Conservation (phyloP, 2,888 invertebrate genomes). For the Mythimna ferrago region DNA sequence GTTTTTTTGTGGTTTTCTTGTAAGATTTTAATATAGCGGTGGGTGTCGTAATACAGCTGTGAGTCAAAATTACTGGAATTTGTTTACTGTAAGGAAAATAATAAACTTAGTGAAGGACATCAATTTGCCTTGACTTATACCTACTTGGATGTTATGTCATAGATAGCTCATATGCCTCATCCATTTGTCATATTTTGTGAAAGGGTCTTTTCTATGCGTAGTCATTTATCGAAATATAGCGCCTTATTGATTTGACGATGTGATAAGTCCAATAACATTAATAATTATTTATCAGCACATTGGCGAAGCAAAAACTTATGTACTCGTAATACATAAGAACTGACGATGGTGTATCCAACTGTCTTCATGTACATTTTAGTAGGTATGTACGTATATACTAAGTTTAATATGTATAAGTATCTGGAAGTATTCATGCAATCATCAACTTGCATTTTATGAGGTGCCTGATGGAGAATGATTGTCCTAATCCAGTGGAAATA, state of each 20-base stretch:
- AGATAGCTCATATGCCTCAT: background rate
- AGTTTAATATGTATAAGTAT: background rate
- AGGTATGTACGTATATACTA: background rate
- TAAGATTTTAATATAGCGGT: slow-evolving; percentile 28
- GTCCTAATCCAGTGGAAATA: slow-evolving; percentile 24
- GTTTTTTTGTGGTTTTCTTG: too few species aligned
- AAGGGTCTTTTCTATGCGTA: background rate
- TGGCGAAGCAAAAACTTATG: too few species aligned
- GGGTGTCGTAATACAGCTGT: slow-evolving; percentile 50
- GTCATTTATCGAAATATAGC: too few species aligned
- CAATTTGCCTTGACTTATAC: background rate
- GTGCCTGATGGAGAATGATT: slow-evolving; percentile 32
- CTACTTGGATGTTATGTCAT: background rate
- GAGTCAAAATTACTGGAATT: slow-evolving; percentile 53
- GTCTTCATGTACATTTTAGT: background rate
- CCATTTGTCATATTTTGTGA: background rate
- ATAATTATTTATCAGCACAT: too few species aligned
- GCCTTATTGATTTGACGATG: too few species aligned
- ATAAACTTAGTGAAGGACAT: background rate
- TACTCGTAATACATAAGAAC: too few species aligned
- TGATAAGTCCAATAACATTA: too few species aligned
- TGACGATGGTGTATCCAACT: too few species aligned
- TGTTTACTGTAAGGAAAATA: slow-evolving; percentile 43
- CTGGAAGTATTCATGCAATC: slow-evolving; percentile 18
- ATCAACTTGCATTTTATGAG: slow-evolving; percentile 24